These are phyloP conservation scores for Pseudonaja textilis DNA, from an alignment of 2,113 vertebrate species.

Conservation along the genomic window DNA sequence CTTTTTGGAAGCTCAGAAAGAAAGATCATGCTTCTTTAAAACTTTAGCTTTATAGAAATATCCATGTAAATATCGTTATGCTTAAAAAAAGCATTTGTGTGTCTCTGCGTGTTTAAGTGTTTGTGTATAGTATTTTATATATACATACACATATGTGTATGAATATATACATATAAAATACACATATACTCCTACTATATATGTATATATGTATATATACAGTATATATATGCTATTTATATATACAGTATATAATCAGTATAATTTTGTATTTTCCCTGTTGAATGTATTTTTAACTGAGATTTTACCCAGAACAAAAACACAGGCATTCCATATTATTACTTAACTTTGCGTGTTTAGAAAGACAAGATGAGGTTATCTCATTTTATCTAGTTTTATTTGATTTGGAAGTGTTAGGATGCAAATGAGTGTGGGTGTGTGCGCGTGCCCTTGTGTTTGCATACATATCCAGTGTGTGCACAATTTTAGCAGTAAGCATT, in stretches of 20 bases:
- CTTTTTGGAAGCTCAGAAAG: constrained; percentile 85
- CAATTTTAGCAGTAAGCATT: constrained; percentile 69
- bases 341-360: constrained; percentile 75
- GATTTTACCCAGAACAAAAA: constrained; percentile 82
- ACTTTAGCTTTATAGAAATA: constrained; percentile 87
- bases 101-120: constrained; percentile 79
- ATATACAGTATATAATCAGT: constrained; percentile 58
- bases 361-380: constrained; percentile 74
- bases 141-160: constrained; percentile 69
- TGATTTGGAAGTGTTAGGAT: constrained; percentile 63
- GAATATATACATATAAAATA: constrained; percentile 60
- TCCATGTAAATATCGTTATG: constrained; percentile 91
- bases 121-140: constrained; percentile 70
- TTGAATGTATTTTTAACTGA: constrained; percentile 94
- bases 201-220: constrained; percentile 76
- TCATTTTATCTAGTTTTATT: constrained; percentile 78
- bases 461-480: constrained; percentile 46
- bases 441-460: constrained; percentile 42
- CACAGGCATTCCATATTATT: constrained; percentile 84
- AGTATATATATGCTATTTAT: constrained; percentile 70
- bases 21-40: constrained; percentile 81
- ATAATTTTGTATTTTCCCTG: constrained; percentile 78
- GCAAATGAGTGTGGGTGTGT: constrained; percentile 21
- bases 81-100: constrained; percentile 83
- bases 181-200: constrained; percentile 73